These are phyloP conservation scores for Andrena flavipes DNA, from an alignment of 2,888 invertebrate genomes.

Conservation along the genomic window DNA sequence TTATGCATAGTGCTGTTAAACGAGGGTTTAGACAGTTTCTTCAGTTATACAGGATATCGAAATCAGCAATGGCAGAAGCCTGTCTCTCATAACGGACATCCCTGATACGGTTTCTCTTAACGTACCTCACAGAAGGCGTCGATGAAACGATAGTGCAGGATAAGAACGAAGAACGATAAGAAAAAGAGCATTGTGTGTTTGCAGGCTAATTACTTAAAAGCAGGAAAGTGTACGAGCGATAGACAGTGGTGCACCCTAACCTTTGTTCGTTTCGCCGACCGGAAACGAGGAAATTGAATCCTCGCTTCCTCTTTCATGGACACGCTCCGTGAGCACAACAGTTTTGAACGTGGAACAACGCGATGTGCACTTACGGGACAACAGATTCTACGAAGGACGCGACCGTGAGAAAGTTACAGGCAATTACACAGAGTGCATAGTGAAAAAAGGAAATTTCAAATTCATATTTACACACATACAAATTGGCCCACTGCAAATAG, in stretches of 20 bases:
- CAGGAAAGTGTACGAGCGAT: conserved; percentile 29
- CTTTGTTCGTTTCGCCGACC: conserved; percentile 58
- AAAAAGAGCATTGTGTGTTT: not conserved
- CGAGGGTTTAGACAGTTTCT: not conserved
- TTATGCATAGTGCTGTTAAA: no score
- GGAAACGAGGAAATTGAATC: conserved; percentile 72
- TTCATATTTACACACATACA: not conserved
- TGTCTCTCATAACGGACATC: not conserved
- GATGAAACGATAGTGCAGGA: not conserved
- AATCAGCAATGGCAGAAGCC: not conserved
- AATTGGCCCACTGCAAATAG: no score
- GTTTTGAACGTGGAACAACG: conserved; percentile 40
- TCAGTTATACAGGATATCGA: not conserved
- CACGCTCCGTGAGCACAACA: conserved; percentile 62
- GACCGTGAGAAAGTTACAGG: not conserved
- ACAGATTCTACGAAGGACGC: conserved; percentile 1
- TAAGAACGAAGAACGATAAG: not conserved
- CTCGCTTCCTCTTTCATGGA: conserved; percentile 65
- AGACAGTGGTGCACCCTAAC: conserved; percentile 44
- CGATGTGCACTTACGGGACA: not conserved
- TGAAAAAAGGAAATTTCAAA: not conserved
- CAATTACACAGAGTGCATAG: not conserved
- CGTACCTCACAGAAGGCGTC: no score
- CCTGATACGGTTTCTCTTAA: not conserved
- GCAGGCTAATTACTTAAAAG: conserved; percentile 25